A percentile compares a stretch with the other conserved stretches of the same genome.
These are phyloP conservation scores for Naja naja DNA, from an alignment of 2,113 vertebrate genomes.

Conservation along the genomic window DNA sequence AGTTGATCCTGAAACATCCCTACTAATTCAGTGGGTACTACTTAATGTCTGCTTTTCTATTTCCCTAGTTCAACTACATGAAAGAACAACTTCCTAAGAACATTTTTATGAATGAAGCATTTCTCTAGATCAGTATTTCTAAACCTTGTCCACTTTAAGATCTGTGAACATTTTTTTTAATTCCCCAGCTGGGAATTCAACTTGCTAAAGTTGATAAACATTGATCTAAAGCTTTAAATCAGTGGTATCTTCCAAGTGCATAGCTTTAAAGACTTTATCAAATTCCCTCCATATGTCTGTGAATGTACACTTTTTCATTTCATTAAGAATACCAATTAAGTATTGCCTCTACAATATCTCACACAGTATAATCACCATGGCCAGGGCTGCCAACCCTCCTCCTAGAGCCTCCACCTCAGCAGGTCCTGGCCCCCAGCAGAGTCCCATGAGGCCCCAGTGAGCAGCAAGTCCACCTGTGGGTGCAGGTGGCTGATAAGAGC, in stretches of 20 bases:
- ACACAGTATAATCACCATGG: no score
- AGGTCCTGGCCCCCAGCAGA: no score
- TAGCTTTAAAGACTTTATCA: not conserved
- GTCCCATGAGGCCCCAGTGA: no score
- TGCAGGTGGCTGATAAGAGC: no score
- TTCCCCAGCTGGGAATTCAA: not conserved
- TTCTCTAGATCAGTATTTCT: not conserved
- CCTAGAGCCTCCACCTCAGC: no score
- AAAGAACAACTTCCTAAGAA: not conserved
- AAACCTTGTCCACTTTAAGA: not conserved
- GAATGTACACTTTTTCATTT: not conserved
- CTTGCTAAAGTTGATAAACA: not conserved
- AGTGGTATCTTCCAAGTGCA: not conserved
- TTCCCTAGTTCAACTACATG: not conserved
- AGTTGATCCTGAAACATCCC: not conserved
- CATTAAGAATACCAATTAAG: not conserved
- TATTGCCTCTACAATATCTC: not conserved
- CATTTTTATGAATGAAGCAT: not conserved
- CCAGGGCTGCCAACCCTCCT: no score
- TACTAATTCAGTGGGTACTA: not conserved
- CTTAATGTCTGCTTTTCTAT: not conserved
- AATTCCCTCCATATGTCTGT: not conserved
- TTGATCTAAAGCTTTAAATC: not conserved
- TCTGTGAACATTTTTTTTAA: not conserved
- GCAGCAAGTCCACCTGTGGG: no score